Percentiles rank a stretch among this genome's conserved stretches.
Conservation (phyloP, 2,888 invertebrate genomes). For the Podabrus alpinus region DNA sequence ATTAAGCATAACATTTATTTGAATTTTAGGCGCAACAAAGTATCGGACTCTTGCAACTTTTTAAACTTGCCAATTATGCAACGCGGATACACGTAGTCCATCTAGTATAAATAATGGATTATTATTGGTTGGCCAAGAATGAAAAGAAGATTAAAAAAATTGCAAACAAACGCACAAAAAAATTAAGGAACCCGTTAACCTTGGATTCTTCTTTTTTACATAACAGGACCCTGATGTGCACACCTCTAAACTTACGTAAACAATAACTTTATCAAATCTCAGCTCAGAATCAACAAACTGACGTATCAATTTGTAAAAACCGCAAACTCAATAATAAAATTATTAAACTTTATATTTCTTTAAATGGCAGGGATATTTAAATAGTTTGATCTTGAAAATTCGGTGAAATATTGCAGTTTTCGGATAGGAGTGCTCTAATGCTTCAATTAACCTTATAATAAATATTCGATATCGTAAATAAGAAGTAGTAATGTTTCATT, state of each 20-base stretch:
- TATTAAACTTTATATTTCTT: too few relatives aligned
- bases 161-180: neutral
- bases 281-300: neutral
- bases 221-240: neutral
- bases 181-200: neutral
- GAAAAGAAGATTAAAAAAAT: neutral
- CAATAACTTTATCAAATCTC: neutral
- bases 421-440: neutral
- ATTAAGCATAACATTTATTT: neutral
- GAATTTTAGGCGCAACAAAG: neutral
- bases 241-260: neutral
- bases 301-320: neutral
- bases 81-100: neutral
- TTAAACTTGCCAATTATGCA: neutral
- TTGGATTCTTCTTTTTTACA: neutral
- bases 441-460: neutral
- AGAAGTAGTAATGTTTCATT: neutral
- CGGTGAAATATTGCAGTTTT: neutral
- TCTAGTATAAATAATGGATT: neutral
- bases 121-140: neutral
- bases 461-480: neutral
- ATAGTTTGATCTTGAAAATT: neutral
- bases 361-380: too few relatives aligned
- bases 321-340: neutral
- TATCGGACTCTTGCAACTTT: neutral